Conservation (phyloP, 2,113 vertebrate species). For the Romanogobio albipinnatus region DNA sequence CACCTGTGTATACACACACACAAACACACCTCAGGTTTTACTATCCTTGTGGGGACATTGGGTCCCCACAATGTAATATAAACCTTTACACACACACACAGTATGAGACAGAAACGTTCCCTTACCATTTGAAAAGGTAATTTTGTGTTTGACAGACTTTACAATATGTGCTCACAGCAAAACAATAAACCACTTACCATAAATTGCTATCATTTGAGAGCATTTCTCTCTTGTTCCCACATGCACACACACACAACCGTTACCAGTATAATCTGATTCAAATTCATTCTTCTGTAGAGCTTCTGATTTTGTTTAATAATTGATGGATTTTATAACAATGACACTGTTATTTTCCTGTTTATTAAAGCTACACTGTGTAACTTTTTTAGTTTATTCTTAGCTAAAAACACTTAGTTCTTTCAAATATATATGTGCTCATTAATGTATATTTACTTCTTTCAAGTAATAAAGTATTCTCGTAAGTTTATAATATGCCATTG, state of each 20-base stretch:
- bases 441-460: too few relatives aligned
- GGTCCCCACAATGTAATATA: too few relatives aligned
- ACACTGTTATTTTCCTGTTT: too few relatives aligned
- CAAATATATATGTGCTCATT: too few relatives aligned
- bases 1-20: slow-evolving; percentile 28
- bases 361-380: too few relatives aligned
- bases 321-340: too few relatives aligned
- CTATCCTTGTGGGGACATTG: too few relatives aligned
- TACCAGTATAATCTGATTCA: background rate
- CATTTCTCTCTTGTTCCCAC: background rate
- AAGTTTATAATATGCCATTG: too few relatives aligned
- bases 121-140: background rate
- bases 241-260: background rate
- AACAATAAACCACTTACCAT: background rate
- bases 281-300: background rate
- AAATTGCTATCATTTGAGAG: background rate
- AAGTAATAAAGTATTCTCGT: too few relatives aligned
- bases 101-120: background rate
- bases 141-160: background rate
- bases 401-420: too few relatives aligned
- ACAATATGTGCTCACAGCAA: background rate
- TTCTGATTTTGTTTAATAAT: too few relatives aligned
- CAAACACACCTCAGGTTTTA: slow-evolving; percentile 10
- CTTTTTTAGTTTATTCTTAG: too few relatives aligned
- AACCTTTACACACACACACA: slow-evolving; percentile 30